Evolutionary conservation across 2,797 vertebrate genomes (phyloP).

Genomic region (Mus caroli): DNA sequence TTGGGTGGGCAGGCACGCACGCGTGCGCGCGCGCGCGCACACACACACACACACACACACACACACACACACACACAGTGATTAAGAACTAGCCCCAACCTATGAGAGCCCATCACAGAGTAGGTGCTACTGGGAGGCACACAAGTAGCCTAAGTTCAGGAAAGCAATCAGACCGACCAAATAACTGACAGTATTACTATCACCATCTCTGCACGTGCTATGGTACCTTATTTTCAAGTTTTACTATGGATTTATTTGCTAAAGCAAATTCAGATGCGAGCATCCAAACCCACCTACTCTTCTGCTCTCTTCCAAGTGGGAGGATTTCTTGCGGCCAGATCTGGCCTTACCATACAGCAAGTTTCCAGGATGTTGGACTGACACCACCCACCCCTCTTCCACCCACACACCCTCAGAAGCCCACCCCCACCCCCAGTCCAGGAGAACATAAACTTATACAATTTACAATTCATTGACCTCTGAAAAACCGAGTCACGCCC

Average conservation of each 20-base stretch:
- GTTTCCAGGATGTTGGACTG: conserved; percentile 23
- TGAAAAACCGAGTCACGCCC: conserved; percentile 73
- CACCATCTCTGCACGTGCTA: background rate
- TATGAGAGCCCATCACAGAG: background rate
- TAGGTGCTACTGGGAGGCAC: background rate
- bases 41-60: background rate
- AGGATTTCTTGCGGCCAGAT: background rate
- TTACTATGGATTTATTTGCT: conserved; percentile 13
- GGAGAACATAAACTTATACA: conserved; percentile 73
- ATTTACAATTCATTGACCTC: conserved; percentile 78
- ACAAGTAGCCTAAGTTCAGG: background rate
- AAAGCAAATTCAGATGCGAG: conserved; percentile 21
- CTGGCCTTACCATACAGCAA: background rate
- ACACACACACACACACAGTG: background rate
- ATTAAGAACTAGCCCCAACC: background rate
- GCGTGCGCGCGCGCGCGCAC: background rate
- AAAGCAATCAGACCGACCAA: background rate
- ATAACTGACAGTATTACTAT: background rate
- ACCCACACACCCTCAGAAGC: background rate
- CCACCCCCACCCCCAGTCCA: background rate
- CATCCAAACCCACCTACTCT: background rate
- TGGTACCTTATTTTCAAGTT: conserved; percentile 2
- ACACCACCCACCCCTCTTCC: background rate
- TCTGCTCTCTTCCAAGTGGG: conserved; percentile 7
- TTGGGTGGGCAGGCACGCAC: background rate